Conservation (phyloP, 2,113 vertebrate genomes). For the Pipa parva region DNA sequence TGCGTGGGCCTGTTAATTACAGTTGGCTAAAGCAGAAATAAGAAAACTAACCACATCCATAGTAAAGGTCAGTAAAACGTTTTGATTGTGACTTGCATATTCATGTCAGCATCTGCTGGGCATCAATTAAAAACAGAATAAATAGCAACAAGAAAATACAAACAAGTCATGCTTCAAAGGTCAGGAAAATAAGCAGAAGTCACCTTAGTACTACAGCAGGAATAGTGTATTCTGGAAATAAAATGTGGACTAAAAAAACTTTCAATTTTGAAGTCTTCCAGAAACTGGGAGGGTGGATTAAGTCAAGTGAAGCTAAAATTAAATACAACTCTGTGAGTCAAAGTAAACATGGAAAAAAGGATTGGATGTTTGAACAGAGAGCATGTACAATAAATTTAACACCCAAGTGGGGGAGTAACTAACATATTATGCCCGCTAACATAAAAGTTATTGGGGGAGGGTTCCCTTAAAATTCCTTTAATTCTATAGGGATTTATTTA, state of each 20-base stretch:
- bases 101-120: conserved; percentile 34
- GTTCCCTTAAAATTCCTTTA: too few relatives aligned
- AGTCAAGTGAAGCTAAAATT: too few relatives aligned
- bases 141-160: conserved; percentile 14
- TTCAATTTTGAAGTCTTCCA: too few relatives aligned
- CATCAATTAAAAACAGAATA: conserved; percentile 31
- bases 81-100: conserved; percentile 25
- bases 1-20: conserved; percentile 19
- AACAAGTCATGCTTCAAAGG: conserved; percentile 10
- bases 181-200: conserved; percentile 1
- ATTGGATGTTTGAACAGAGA: too few relatives aligned
- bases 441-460: too few relatives aligned
- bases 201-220: not conserved
- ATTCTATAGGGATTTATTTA: too few relatives aligned
- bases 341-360: too few relatives aligned
- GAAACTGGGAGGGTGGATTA: too few relatives aligned
- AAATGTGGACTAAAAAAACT: not conserved
- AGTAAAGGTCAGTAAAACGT: conserved; percentile 31
- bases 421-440: too few relatives aligned
- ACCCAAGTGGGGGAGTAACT: too few relatives aligned
- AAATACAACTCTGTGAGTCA: too few relatives aligned
- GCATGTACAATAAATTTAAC: too few relatives aligned
- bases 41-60: conserved; percentile 21
- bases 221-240: not conserved
- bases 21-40: conserved; percentile 40